Evolutionary conservation across 2,113 vertebrate genomes (phyloP).

Genomic region (Apteryx owenii): DNA sequence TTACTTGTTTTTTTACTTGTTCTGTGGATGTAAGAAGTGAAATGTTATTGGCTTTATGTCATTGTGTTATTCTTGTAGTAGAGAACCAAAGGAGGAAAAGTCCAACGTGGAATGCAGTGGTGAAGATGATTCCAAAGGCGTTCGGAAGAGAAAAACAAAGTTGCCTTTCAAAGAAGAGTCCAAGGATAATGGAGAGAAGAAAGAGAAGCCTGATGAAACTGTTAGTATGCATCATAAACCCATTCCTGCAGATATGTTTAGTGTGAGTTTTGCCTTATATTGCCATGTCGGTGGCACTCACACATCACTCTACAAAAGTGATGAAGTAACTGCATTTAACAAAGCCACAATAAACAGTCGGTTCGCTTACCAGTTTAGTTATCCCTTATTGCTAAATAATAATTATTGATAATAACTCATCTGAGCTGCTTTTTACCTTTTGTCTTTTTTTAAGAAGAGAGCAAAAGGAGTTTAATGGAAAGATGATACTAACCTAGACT

Average conservation of each 20-base stretch:
- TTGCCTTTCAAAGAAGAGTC: constrained; percentile 75
- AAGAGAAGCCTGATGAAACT: constrained; percentile 75
- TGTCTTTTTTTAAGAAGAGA: not conserved
- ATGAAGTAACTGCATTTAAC: not conserved
- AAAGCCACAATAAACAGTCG: not conserved
- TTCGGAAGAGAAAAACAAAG: constrained; percentile 81
- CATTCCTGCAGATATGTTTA: not conserved
- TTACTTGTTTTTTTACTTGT: not conserved
- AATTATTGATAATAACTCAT: not conserved
- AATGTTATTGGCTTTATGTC: constrained; percentile 43
- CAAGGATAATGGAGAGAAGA: constrained; percentile 76
- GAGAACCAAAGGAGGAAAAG: constrained; percentile 80
- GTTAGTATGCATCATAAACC: constrained; percentile 68
- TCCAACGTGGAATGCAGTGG: constrained; percentile 73
- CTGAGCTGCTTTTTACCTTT: not conserved
- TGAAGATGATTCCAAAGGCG: constrained; percentile 77
- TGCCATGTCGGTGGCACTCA: not conserved
- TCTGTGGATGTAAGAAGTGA: not conserved
- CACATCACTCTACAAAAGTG: not conserved
- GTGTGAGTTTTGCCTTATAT: not conserved
- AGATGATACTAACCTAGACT: not conserved
- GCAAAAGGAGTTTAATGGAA: not conserved
- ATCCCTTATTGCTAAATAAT: not conserved
- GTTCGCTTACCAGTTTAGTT: not conserved
- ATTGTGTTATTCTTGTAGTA: constrained; percentile 62